Percentiles rank a stretch among this genome's conserved stretches.
These are phyloP conservation scores for Bombus picipes DNA, from an alignment of 1,140 invertebrate genomes.

Conservation along the genomic window DNA sequence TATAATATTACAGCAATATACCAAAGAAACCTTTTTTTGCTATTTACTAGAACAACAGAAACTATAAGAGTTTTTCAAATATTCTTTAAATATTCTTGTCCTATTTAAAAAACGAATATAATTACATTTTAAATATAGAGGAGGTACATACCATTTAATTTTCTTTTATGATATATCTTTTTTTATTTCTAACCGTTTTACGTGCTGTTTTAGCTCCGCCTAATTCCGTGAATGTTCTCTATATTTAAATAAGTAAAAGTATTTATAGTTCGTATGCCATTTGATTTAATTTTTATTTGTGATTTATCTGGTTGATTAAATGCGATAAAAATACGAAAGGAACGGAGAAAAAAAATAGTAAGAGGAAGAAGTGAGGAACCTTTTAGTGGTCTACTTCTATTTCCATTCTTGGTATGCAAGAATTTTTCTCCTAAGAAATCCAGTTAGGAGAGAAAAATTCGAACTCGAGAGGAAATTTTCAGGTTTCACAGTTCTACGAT, in stretches of 20 bases:
- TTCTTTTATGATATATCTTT: background rate
- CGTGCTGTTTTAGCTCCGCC: too few relatives aligned
- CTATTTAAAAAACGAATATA: too few relatives aligned
- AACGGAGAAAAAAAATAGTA: background rate
- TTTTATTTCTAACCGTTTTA: too few relatives aligned
- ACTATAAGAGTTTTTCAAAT: too few relatives aligned
- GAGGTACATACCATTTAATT: too few relatives aligned
- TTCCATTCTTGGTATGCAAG: constrained; percentile 9
- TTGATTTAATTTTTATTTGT: background rate
- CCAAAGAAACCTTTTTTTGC: too few relatives aligned
- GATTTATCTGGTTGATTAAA: background rate
- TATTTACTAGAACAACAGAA: too few relatives aligned
- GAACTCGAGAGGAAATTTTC: constrained; percentile 1
- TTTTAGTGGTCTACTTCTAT: constrained; percentile 4
- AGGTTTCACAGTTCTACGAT: background rate
- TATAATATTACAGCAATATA: too few relatives aligned
- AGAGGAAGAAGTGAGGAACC: background rate
- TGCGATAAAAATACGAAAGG: background rate
- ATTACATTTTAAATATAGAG: too few relatives aligned
- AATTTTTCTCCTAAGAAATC: constrained; percentile 7
- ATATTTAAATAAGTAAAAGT: background rate
- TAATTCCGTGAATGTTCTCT: too few relatives aligned
- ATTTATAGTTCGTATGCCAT: background rate
- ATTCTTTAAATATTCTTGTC: too few relatives aligned
- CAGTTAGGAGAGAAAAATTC: background rate